Base-by-base conservation (phyloP, 2,888 invertebrate species). In the Pollenia griseotomentosa region DNA sequence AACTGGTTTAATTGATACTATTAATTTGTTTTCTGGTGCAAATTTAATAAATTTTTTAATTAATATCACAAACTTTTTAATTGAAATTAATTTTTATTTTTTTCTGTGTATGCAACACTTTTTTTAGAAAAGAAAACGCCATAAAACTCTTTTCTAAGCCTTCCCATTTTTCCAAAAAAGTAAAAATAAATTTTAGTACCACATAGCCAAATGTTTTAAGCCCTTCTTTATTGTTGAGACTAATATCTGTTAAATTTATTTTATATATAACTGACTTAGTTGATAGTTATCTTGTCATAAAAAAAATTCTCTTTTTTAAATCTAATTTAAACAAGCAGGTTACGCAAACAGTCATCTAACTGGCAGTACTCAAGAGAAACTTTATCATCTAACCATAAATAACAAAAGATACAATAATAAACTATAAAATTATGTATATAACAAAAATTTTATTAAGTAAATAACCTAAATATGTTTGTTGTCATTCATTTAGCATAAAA, bases 401-500 rank as follows among this genome's bases (percentile, higher is more conserved):
- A 51, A 51, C 6, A 51, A 48, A 8, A 23, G 14, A 44, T 19
- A 71, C 57, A 33, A 57, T 6, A 55, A 57, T 57, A 68, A 44
- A 33, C 19, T 33, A 16, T 5, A 16, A 33, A 63, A 16, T 40
- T 6, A 12, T 61, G 12, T n/a, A 9, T 61, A 61, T 2, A 14
- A 46, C 5, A 23, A 55, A 2, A 55, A 77, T 44, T 14, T 55
- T 16, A 63, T 53, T 53, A 48, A 78, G 40, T 11, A 40, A 61
- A 70, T 44, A 42, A 70, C 48, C 11, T 23, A 59, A 79, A 70
- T 55, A 33, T 44, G 53, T 73, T 61, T 63, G 10, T 33, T 55
- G 63, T 63, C 51, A 68, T 33, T 46, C 63, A 61, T 48, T 74
- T 23, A 74, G 74, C 12, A 81, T 66, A 33, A 57, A 73, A 65